Evolutionary conservation across 2,797 vertebrate genomes (phyloP).

Genomic region (Tinamus major): DNA sequence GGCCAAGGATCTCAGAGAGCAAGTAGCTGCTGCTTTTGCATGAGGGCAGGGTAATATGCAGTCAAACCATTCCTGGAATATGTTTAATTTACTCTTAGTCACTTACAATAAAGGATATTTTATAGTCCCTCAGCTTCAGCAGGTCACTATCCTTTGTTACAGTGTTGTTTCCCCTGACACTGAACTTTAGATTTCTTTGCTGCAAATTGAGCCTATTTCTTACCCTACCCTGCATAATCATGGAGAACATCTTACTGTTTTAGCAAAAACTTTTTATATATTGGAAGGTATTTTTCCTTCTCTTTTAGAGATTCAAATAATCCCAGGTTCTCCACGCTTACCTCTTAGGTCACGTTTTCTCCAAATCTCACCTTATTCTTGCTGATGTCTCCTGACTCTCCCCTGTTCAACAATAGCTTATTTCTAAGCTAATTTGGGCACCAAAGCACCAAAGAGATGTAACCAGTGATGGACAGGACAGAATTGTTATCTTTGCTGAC

Average conservation of each 20-base stretch:
- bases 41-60: background rate
- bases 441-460: background rate
- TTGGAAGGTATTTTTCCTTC: background rate
- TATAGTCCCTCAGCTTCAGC: rapidly evolving
- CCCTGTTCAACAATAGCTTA: background rate
- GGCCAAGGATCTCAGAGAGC: background rate
- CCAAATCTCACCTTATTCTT: background rate
- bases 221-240: background rate
- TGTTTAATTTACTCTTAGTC: background rate
- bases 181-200: background rate
- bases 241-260: background rate
- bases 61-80: background rate
- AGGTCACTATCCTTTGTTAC: background rate
- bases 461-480: background rate
- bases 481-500: rapidly evolving
- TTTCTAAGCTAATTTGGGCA: background rate
- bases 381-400: background rate
- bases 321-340: background rate
- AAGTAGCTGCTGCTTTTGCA: background rate
- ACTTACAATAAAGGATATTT: background rate
- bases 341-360: background rate
- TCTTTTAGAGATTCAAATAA: background rate
- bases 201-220: background rate
- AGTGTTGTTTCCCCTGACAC: background rate
- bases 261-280: rapidly evolving